A percentile compares a stretch with the other conserved stretches of the same genome.
Evolutionary conservation across 2,797 vertebrate species (phyloP).

Genomic region (Pteronotus mesoamericanus): DNA sequence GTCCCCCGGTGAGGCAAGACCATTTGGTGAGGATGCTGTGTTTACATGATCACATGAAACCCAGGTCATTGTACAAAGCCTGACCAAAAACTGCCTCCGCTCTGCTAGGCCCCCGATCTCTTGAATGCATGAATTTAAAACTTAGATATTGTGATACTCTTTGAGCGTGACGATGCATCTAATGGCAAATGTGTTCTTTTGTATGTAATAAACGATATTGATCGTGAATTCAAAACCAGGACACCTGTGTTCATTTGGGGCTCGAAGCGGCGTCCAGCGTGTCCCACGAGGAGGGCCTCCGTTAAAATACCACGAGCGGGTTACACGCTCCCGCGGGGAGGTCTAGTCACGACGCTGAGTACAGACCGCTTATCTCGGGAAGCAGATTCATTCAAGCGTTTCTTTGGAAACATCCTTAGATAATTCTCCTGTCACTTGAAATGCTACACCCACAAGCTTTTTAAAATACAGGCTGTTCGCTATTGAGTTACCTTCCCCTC

Average conservation of each 20-base stretch:
- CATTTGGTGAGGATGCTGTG: rapidly evolving
- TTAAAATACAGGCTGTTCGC: neutral
- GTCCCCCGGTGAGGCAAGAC: too few species aligned
- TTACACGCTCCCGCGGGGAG: too few species aligned
- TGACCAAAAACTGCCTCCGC: neutral
- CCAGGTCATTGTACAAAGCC: neutral
- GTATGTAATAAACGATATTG: neutral
- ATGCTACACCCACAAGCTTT: neutral
- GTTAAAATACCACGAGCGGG: rapidly evolving
- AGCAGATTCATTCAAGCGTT: neutral
- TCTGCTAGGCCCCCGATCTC: neutral
- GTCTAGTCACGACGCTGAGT: too few species aligned
- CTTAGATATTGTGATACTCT: neutral
- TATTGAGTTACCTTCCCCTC: neutral
- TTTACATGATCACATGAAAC: neutral
- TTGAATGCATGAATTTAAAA: neutral
- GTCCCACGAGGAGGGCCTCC: neutral
- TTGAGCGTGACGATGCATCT: neutral
- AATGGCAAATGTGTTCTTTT: neutral
- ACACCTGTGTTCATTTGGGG: neutral
- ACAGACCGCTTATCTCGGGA: rapidly evolving
- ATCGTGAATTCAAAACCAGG: neutral
- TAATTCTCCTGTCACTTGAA: neutral
- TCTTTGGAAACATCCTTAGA: neutral
- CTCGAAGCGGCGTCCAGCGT: neutral